phyloP scores from a whole-genome alignment of 2,113 vertebrate genomes.

The Takifugu flavidus region DNA sequence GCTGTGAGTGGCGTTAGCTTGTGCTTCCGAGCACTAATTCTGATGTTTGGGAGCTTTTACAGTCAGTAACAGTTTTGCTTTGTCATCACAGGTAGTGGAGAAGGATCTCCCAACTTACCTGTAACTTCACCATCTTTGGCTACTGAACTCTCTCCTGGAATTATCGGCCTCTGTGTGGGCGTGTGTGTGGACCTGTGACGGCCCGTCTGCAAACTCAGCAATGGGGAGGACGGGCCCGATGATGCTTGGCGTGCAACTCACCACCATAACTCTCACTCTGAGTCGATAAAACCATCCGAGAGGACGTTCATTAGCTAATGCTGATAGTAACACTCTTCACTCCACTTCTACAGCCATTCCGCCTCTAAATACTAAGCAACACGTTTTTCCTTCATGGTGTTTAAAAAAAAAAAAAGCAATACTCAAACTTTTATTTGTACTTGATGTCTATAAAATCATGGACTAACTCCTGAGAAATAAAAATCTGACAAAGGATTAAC shows the following conservation, averaged over 20 bases:
- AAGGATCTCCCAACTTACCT: conserved; percentile 87
- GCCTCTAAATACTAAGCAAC: conserved; percentile 9
- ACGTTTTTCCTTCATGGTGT: not conserved
- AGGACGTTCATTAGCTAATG: conserved; percentile 5
- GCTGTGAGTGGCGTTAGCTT: conserved; percentile 69
- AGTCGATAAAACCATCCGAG: conserved; percentile 26
- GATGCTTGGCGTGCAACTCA: conserved; percentile 75
- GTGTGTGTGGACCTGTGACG: conserved; percentile 79
- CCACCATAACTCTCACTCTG: conserved; percentile 55
- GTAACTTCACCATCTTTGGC: conserved; percentile 53
- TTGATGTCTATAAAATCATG: no score
- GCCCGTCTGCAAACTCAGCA: conserved; percentile 80
- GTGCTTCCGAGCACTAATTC: not conserved
- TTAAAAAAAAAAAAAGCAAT: not conserved
- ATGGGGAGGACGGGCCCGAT: conserved; percentile 82
- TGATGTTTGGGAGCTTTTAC: not conserved
- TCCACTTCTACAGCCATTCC: not conserved
- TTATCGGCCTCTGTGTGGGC: conserved; percentile 31
- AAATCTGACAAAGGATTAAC: not conserved
- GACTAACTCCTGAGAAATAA: not conserved
- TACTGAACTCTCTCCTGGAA: conserved; percentile 21
- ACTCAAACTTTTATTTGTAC: no score
- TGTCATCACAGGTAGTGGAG: conserved; percentile 80
- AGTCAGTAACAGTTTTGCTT: not conserved
- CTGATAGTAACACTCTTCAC: not conserved